A percentile compares a stretch with the other conserved stretches of the same genome.
These are phyloP conservation scores for Mesorhabditis spiculigera DNA, from an alignment of 2,888 invertebrate species.

Conservation along the genomic window DNA sequence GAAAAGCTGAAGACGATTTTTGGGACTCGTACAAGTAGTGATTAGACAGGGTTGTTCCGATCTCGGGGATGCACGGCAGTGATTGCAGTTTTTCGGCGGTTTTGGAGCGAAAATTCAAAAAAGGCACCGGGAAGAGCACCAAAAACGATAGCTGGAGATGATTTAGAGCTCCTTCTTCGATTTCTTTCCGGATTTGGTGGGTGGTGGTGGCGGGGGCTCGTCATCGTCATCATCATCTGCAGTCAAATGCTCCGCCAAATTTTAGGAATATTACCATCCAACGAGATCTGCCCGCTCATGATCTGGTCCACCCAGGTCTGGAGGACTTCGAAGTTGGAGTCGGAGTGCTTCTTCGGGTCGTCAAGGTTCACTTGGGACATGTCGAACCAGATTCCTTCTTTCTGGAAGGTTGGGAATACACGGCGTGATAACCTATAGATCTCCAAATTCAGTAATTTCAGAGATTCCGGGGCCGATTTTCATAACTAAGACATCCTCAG, in stretches of 20 bases:
- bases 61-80: too few species aligned
- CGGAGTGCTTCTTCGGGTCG: slow-evolving; percentile 56
- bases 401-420: slow-evolving; percentile 26
- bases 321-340: slow-evolving; percentile 57
- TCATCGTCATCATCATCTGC: slow-evolving; percentile 37
- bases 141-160: neutral
- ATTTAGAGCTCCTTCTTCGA: slow-evolving; percentile 30
- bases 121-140: slow-evolving; percentile 1
- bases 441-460: neutral
- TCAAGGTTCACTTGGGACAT: slow-evolving; percentile 58
- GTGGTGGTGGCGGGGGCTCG: slow-evolving; percentile 39
- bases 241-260: neutral
- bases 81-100: neutral
- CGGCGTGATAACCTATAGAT: neutral
- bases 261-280: slow-evolving; percentile 39
- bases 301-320: slow-evolving; percentile 59
- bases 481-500: neutral
- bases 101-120: neutral
- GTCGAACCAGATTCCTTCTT: slow-evolving; percentile 59
- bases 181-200: slow-evolving; percentile 36
- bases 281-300: slow-evolving; percentile 51
- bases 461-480: neutral
- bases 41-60: too few species aligned
- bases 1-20: too few species aligned
- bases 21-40: too few species aligned